Percentiles rank a stretch among this genome's conserved stretches.
These are phyloP conservation scores for Halcyon senegalensis DNA, from an alignment of 2,113 vertebrate species.

Conservation along the genomic window DNA sequence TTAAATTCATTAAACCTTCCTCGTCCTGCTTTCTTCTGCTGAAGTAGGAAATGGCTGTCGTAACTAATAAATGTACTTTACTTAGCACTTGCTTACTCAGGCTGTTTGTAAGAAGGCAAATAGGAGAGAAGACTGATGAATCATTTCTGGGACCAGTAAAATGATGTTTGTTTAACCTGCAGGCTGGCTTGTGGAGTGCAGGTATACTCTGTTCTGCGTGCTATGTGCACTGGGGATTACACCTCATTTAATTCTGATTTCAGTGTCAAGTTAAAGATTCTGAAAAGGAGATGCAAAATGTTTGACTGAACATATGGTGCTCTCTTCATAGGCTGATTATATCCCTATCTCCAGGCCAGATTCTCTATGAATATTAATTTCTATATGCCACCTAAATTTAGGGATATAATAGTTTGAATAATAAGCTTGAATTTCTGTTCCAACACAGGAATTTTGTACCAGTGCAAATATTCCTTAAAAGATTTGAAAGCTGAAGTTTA, in stretches of 20 bases:
- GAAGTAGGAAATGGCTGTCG: constrained; percentile 28
- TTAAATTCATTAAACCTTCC: constrained; percentile 29
- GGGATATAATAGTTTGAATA: background rate
- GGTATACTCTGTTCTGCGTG: background rate
- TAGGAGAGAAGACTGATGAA: constrained; percentile 30
- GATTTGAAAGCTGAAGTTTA: background rate
- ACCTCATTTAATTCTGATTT: background rate
- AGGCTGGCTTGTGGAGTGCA: background rate
- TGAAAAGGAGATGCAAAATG: background rate
- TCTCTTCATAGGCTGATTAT: background rate
- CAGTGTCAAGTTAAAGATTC: background rate
- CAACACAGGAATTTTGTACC: background rate
- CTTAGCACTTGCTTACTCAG: constrained; percentile 38
- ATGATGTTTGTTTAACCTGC: background rate
- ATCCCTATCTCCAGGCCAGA: background rate
- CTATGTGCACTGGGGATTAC: fast-evolving
- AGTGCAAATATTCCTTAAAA: background rate
- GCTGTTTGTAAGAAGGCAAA: constrained; percentile 32
- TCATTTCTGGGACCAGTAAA: constrained; percentile 1
- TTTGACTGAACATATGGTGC: background rate
- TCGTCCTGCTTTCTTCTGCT: background rate
- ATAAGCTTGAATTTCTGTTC: background rate
- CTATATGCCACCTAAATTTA: background rate
- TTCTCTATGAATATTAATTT: background rate
- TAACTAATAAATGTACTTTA: constrained; percentile 21